Evolutionary conservation across 2,113 vertebrate genomes (phyloP).

Genomic region (Pygoscelis antarcticus): DNA sequence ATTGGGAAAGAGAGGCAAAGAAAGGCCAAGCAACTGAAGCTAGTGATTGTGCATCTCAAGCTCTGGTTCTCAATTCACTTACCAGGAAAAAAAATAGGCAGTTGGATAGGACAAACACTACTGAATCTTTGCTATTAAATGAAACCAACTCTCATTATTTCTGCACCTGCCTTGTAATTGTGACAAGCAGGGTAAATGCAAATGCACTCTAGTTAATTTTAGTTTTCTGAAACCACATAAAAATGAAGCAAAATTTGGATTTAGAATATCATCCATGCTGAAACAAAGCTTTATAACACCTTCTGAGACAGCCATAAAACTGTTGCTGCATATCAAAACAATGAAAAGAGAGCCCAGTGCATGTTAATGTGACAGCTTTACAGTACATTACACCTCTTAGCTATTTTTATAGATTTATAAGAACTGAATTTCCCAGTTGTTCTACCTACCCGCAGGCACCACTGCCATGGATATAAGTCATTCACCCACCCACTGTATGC

Average conservation of each 20-base stretch:
- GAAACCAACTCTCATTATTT: slow-evolving; percentile 5
- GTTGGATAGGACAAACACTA: neutral
- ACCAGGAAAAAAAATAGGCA: neutral
- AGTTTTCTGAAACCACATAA: slow-evolving; percentile 48
- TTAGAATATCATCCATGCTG: neutral
- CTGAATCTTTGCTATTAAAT: slow-evolving; percentile 6
- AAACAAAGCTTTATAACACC: slow-evolving; percentile 18
- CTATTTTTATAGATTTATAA: slow-evolving; percentile 25
- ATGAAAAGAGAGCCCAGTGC: neutral
- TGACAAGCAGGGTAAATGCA: slow-evolving; percentile 24
- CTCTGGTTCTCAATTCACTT: neutral
- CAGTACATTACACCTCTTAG: neutral
- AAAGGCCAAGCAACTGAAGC: neutral
- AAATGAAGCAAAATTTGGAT: slow-evolving; percentile 41
- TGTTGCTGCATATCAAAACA: slow-evolving; percentile 44
- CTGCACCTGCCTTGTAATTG: slow-evolving; percentile 31
- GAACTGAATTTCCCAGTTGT: slow-evolving; percentile 6
- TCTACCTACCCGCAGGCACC: neutral
- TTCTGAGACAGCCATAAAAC: slow-evolving; percentile 18
- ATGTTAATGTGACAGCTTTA: neutral
- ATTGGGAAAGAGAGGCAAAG: neutral
- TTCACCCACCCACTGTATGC: neutral
- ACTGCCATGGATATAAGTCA: neutral
- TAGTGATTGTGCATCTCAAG: neutral
- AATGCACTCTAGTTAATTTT: slow-evolving; percentile 15